Conservation (phyloP, 1,140 invertebrate species). For the Hypothenemus hampei region DNA sequence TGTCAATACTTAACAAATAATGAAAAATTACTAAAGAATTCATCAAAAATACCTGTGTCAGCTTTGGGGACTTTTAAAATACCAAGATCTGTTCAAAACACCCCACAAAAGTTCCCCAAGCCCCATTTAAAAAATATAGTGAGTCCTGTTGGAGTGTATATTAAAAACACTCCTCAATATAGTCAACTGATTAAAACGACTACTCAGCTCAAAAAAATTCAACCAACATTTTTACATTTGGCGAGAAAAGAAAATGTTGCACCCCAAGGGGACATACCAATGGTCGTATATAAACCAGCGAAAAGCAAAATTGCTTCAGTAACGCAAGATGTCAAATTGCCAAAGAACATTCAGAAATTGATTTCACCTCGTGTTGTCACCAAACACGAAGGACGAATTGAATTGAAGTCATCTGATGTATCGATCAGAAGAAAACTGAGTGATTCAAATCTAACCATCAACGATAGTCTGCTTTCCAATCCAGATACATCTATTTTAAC, state of each 20-base stretch:
- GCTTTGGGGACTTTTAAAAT: neutral
- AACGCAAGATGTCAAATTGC: neutral
- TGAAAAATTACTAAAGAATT: too few relatives aligned
- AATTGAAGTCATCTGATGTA: neutral
- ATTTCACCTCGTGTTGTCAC: neutral
- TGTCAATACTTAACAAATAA: too few relatives aligned
- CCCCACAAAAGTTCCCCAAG: neutral
- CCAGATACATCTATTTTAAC: constrained; percentile 1
- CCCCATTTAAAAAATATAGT: neutral
- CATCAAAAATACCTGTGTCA: neutral
- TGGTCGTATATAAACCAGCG: constrained; percentile 4
- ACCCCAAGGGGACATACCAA: neutral
- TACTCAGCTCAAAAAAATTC: neutral
- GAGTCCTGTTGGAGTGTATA: neutral
- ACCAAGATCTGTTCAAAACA: neutral
- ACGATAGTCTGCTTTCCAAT: neutral
- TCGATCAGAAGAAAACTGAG: neutral
- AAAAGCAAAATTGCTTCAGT: neutral
- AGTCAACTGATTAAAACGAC: neutral
- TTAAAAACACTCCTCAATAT: neutral
- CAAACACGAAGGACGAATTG: constrained; percentile 1
- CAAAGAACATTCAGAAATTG: constrained; percentile 2
- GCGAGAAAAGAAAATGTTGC: neutral
- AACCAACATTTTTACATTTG: too few relatives aligned
- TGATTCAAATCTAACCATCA: constrained; percentile 5